Percentiles rank a stretch among this genome's conserved stretches.
phyloP scores from a whole-genome alignment of 2,797 vertebrate genomes.

The Cossypha niveicapilla region DNA sequence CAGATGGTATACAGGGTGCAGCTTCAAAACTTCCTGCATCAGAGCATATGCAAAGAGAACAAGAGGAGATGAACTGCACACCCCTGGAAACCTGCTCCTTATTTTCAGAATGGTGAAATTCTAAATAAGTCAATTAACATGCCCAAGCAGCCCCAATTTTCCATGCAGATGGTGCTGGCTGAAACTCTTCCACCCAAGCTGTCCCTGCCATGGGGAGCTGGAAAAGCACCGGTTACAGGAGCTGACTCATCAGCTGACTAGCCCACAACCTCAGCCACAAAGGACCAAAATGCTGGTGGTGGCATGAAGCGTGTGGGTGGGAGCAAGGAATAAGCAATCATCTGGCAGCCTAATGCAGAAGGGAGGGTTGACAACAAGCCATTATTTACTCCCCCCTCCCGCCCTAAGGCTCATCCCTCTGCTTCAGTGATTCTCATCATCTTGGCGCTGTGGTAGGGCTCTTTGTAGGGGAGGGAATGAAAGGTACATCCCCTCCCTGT shows the following conservation, averaged over 20 bases:
- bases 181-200: background rate
- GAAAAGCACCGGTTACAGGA: slow-evolving; percentile 50
- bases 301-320: slow-evolving; percentile 63
- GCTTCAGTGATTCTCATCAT: slow-evolving; percentile 42
- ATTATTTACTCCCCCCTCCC: slow-evolving; percentile 52
- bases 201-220: slow-evolving; percentile 1
- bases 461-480: slow-evolving; percentile 26
- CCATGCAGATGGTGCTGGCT: background rate
- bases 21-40: background rate
- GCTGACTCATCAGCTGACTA: slow-evolving; percentile 61
- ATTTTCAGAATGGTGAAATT: background rate
- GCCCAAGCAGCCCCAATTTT: background rate
- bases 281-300: slow-evolving; percentile 56
- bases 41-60: background rate
- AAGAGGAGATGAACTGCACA: background rate
- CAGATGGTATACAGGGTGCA: slow-evolving; percentile 22
- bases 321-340: slow-evolving; percentile 62
- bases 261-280: slow-evolving; percentile 56
- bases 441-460: slow-evolving; percentile 57
- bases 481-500: slow-evolving; percentile 53
- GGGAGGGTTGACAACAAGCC: slow-evolving; percentile 51
- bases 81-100: background rate
- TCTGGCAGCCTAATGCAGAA: slow-evolving; percentile 60
- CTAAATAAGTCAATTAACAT: background rate
- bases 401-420: slow-evolving; percentile 42